phyloP scores from a whole-genome alignment of 2,888 invertebrate genomes.

The Tenthredo livida region DNA sequence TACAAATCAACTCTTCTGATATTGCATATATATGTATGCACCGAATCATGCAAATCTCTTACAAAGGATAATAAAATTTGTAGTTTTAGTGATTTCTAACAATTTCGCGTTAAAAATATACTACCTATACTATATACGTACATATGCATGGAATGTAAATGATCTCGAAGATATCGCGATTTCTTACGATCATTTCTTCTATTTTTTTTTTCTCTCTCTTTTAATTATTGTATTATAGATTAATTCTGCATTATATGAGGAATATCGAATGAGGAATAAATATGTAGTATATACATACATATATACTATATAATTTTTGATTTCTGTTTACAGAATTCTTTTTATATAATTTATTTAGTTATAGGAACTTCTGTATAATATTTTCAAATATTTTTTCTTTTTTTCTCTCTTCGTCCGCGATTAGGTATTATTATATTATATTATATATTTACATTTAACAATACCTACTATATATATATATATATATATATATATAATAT shows the following conservation, averaged over 20 bases:
- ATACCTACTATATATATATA: not conserved
- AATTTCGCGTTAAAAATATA: not conserved
- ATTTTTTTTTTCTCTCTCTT: not conserved
- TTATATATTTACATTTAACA: slow-evolving; percentile 36
- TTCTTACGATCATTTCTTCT: not conserved
- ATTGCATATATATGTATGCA: not conserved
- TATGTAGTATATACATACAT: not conserved
- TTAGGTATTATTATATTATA: not conserved
- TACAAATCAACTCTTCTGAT: not conserved
- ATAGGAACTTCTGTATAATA: slow-evolving; percentile 51
- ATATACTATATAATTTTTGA: not conserved
- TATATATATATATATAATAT: no score
- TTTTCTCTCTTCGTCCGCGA: not conserved
- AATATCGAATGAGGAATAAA: not conserved
- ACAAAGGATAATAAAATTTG: not conserved
- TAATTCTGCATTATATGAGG: not conserved
- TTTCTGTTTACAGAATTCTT: slow-evolving; percentile 12
- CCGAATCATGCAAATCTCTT: not conserved
- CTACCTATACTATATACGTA: no score
- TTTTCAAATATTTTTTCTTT: not conserved
- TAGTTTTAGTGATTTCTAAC: not conserved
- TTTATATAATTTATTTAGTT: slow-evolving; percentile 41
- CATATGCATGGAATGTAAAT: not conserved
- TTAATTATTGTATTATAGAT: not conserved
- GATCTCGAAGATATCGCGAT: not conserved